These are phyloP conservation scores for Hydroisotoma schaefferi DNA, from an alignment of 2,888 invertebrate species.

Conservation along the genomic window DNA sequence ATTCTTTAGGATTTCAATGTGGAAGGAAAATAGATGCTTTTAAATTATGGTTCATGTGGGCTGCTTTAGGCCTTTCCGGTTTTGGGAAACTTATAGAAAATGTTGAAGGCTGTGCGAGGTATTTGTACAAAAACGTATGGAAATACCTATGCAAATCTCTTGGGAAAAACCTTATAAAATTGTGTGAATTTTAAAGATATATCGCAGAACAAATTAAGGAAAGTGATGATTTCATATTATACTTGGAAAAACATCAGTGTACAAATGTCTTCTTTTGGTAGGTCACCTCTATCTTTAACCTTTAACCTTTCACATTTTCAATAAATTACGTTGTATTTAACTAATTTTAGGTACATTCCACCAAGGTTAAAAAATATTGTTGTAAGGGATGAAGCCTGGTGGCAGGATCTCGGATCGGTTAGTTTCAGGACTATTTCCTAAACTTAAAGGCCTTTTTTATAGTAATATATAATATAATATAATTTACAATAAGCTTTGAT, in stretches of 20 bases:
- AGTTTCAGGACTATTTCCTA: not conserved
- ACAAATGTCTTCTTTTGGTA: constrained; percentile 81
- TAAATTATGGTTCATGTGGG: constrained; percentile 91
- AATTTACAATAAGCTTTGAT: no score
- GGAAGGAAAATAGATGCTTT: constrained; percentile 89
- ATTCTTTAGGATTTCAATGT: constrained; percentile 68
- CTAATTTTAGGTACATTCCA: constrained; percentile 71
- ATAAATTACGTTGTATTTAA: not conserved
- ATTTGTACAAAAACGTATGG: not conserved
- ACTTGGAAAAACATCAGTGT: constrained; percentile 63
- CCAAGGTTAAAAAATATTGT: constrained; percentile 55
- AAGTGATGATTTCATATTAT: constrained; percentile 62
- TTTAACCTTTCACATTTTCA: constrained; percentile 52
- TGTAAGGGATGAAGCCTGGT: constrained; percentile 57
- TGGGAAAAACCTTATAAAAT: constrained; percentile 1
- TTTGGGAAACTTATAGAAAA: constrained; percentile 62
- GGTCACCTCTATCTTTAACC: constrained; percentile 54
- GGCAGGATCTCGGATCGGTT: constrained; percentile 55
- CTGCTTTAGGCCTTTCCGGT: constrained; percentile 67
- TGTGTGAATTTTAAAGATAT: constrained; percentile 55
- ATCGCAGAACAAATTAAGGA: constrained; percentile 58
- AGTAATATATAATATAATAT: no score
- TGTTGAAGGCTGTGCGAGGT: constrained; percentile 61
- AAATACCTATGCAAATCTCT: constrained; percentile 21
- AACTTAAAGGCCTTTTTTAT: no score